phyloP scores from a whole-genome alignment of 2,113 vertebrate genomes.

The Naja naja region DNA sequence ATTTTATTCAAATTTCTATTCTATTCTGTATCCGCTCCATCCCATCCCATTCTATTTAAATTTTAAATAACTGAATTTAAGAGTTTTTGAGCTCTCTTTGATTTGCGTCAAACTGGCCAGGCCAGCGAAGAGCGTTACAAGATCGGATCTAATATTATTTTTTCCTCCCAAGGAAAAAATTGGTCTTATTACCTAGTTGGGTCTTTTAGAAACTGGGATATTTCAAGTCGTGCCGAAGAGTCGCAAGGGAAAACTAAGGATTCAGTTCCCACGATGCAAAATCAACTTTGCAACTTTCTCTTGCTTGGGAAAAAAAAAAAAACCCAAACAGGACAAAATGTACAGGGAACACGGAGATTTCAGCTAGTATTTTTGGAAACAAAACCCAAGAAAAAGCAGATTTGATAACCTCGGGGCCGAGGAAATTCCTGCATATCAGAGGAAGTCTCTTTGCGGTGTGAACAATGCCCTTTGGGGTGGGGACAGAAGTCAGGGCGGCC shows the following conservation, averaged over 20 bases:
- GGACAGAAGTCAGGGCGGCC: not conserved
- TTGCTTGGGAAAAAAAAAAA: constrained; percentile 12
- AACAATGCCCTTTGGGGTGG: not conserved
- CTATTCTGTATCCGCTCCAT: too few species aligned
- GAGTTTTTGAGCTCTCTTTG: too few species aligned
- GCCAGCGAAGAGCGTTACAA: too few species aligned
- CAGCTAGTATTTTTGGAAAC: constrained; percentile 7
- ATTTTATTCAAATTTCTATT: too few species aligned
- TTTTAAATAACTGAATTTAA: too few species aligned
- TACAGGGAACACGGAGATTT: constrained; percentile 4
- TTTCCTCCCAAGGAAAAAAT: too few species aligned
- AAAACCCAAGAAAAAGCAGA: constrained; percentile 31
- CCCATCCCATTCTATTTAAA: too few species aligned
- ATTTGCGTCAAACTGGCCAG: too few species aligned
- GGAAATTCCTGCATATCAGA: constrained; percentile 1
- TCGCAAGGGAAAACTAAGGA: not conserved
- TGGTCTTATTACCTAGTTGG: too few species aligned
- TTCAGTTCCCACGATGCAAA: not conserved
- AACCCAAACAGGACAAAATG: not conserved
- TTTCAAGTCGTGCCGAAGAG: too few species aligned
- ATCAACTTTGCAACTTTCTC: constrained; percentile 14
- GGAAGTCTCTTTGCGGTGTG: constrained; percentile 8
- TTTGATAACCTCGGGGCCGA: not conserved
- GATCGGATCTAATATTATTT: too few species aligned
- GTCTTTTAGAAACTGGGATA: too few species aligned